Base-by-base conservation (phyloP, 2,888 invertebrate genomes). In the Caenorhabditis sp. region DNA sequence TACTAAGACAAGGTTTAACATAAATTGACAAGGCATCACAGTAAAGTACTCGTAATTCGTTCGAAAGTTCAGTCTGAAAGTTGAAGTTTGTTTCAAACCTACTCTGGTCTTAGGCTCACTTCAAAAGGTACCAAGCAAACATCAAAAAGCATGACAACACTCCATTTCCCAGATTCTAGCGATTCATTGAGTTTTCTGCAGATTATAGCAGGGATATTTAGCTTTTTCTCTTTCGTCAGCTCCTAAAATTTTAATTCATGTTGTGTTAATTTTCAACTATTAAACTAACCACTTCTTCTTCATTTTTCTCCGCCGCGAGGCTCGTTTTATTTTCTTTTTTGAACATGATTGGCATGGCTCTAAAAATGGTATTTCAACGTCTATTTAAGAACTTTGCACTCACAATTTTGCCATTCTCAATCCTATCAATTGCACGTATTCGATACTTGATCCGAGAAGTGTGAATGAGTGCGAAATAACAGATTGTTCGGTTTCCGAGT, bases 321-420 rank as follows among this genome's bases (percentile, higher is more conserved):
- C 53, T 43, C 12, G 23, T 52, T 1, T 20, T 26, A 25, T 73
- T 73, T 26, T 73, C 73, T n/a, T 14, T 63, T 50, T 59, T 60
- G 60, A 73, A 66, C 73, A 73, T 73, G 0, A 57, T 49, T 25
- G 69, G 66, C 56, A 69, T 69, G 7, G 63, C n/a, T 49, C 71
- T 71, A 57, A 20, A 70, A 56, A 20, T 5, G 20, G 1, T 12
- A 7, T 10, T 14, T 49, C 27, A 5, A 7, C 17, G n/a, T 10
- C 4, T 27, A 25, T 31, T 43, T 2, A 14, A 14, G 4, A 26
- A 56, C 8, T 8, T 26, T 26, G 56, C 38, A 56, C 65, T 62
- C 52, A 77, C 74, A 77, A 27, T 66, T 59, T 71, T 0, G 71
- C 53, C 7, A 72, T 36, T 7, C 58, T 43, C 21, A 67, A 56